Evolutionary conservation across 2,113 vertebrate species (phyloP), one percentile per base, ranked within the genome.

Genomic region (Rhagologus leucostigma): DNA sequence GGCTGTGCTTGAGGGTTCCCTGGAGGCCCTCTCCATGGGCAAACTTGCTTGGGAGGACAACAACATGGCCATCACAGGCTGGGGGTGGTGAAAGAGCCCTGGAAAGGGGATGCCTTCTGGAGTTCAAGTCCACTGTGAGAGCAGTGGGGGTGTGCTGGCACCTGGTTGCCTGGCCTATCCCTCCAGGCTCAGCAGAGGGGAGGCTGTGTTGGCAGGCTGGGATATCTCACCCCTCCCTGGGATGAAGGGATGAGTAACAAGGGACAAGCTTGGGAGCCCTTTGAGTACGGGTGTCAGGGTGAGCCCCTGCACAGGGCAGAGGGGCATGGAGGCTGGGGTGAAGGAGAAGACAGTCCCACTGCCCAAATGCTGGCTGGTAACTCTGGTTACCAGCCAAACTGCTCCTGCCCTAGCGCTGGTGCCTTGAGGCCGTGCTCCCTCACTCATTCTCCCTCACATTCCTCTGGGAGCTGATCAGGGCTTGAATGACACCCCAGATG

Each of bases 401-500:
- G 86, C 76, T 71, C 83, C 62, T 92, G 91, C 88, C 96, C 96
- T 94, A 93, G 94, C 89, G 95, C 68, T 96, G 89, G 95, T 96
- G 96, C 93, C 94, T 96, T 88, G 33, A 8, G 96, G 96, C 95
- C 44, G 35, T 93, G 93, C 77, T 96, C 83, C 69, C 85, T 96
- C 21, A 10, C 71, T 89, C 41, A 20, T 95, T 95, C 91, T 93
- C 96, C 76, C 95, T 95, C 23, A 7, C 98, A 98, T 98, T 98
- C 98, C 97, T 98, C 97, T 42, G 97, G 97, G 98, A 98, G 98
- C 97, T 75, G 97, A 97, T 98, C 98, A 98, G 97, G 94, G 97
- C 97, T 98, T 98, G 98, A 98, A 98, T 98, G 98, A 98, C 97
- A 98, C 97, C 97, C 97, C 97, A 98, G 97, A 98, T 98, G 98